A percentile compares a stretch with the other conserved stretches of the same genome.
These are phyloP conservation scores for Hemicrepidius hirtus DNA, from an alignment of 2,888 invertebrate genomes.

Conservation along the genomic window DNA sequence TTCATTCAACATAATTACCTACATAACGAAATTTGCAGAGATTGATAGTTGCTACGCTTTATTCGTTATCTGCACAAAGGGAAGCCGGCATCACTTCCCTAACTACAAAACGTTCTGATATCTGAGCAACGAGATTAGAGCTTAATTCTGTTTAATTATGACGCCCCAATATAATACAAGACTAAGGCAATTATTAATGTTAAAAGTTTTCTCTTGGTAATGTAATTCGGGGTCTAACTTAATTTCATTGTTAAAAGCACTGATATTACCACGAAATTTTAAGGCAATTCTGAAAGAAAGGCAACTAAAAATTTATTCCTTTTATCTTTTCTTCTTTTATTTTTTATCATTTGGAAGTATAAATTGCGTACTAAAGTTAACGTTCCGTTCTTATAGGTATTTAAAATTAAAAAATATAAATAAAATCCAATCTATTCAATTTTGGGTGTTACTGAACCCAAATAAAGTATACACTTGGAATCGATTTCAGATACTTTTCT, in stretches of 20 bases:
- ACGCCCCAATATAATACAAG: conserved; percentile 9
- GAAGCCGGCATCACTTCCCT: conserved; percentile 10
- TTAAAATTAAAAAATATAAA: too few species aligned
- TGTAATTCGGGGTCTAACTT: conserved; percentile 1
- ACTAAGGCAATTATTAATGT: conserved; percentile 12
- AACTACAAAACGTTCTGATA: conserved; percentile 12
- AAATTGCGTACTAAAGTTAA: too few species aligned
- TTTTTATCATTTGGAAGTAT: too few species aligned
- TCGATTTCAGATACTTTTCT: too few species aligned
- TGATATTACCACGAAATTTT: too few species aligned
- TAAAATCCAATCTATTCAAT: too few species aligned
- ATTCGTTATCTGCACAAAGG: conserved; percentile 12
- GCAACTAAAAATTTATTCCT: too few species aligned
- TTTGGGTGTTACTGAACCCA: too few species aligned
- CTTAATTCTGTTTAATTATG: conserved; percentile 26
- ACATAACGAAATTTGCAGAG: conserved; percentile 24
- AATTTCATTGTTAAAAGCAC: conserved; percentile 6
- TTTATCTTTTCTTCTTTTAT: too few species aligned
- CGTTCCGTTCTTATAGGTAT: too few species aligned
- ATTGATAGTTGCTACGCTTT: conserved; percentile 21
- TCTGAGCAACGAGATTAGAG: not conserved
- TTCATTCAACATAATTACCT: conserved; percentile 39
- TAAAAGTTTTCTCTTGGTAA: conserved; percentile 8
- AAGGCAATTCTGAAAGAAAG: too few species aligned
- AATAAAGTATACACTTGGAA: too few species aligned